phyloP scores from a whole-genome alignment of 2,797 vertebrate genomes.

The Halcyon chelicuti region DNA sequence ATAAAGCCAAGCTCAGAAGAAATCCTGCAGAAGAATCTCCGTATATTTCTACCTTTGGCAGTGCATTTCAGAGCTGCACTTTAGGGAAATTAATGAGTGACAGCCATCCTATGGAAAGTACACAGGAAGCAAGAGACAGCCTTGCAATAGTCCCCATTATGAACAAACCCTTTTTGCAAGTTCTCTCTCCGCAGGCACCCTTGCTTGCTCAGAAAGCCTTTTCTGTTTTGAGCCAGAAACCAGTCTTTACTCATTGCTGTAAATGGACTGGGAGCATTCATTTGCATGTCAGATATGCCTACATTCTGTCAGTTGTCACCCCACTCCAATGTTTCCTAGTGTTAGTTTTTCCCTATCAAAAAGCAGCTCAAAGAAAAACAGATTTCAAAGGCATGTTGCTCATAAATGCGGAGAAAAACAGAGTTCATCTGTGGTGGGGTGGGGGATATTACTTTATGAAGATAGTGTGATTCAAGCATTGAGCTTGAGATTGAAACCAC shows the following conservation, averaged over 20 bases:
- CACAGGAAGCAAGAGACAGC: background rate
- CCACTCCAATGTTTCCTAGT: background rate
- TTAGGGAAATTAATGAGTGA: background rate
- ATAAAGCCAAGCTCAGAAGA: background rate
- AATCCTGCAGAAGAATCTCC: background rate
- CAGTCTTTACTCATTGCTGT: conserved; percentile 25
- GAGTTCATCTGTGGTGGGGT: background rate
- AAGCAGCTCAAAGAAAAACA: conserved; percentile 37
- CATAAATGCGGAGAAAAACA: background rate
- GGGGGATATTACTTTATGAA: background rate
- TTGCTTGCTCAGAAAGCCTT: background rate
- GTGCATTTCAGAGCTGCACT: background rate
- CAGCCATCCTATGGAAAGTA: background rate
- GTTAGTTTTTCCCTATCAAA: conserved; percentile 26
- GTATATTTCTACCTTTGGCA: background rate
- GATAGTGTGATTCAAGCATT: background rate
- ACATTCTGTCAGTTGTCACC: conserved; percentile 58
- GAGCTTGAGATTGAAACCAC: background rate
- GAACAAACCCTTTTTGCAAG: background rate
- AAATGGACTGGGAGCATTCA: conserved; percentile 42
- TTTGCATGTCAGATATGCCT: conserved; percentile 47
- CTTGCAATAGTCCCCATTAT: background rate
- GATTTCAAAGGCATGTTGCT: conserved; percentile 33
- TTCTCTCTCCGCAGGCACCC: background rate
- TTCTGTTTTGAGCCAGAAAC: conserved; percentile 10